phyloP scores from a whole-genome alignment of 2,113 vertebrate genomes.

The Uria lomvia region DNA sequence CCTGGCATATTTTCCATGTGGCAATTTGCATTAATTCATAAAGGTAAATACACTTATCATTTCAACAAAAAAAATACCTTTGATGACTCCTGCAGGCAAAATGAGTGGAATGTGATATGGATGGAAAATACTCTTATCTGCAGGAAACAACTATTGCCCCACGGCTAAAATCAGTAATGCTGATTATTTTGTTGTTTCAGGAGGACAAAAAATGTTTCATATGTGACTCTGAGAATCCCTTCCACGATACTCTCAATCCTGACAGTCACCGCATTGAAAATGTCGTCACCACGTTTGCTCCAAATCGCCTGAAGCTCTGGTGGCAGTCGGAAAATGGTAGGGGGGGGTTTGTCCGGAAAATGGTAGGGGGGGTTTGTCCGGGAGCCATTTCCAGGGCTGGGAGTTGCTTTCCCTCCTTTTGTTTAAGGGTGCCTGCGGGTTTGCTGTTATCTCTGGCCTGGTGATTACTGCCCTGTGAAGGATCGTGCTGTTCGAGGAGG shows the following conservation, averaged over 20 bases:
- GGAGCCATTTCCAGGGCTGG: not conserved
- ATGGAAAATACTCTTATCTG: constrained; percentile 49
- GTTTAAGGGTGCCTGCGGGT: not conserved
- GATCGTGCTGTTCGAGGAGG: constrained; percentile 2
- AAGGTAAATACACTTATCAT: constrained; percentile 36
- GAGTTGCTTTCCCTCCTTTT: not conserved
- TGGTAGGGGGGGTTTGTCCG: constrained; percentile 72
- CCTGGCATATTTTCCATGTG: constrained; percentile 48
- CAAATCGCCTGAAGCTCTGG: constrained; percentile 95
- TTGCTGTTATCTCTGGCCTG: constrained; percentile 15
- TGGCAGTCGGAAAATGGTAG: constrained; percentile 98
- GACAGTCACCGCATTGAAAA: constrained; percentile 91
- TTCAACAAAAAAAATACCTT: not conserved
- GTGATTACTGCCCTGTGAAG: constrained; percentile 16
- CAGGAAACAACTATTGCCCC: constrained; percentile 47
- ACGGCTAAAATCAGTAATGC: constrained; percentile 17
- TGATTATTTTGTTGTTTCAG: constrained; percentile 74
- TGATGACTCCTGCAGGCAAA: constrained; percentile 27
- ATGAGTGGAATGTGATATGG: constrained; percentile 38
- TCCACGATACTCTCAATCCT: constrained; percentile 75
- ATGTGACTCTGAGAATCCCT: constrained; percentile 82
- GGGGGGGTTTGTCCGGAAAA: constrained; percentile 79
- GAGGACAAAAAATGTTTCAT: constrained; percentile 98
- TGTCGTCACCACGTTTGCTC: constrained; percentile 91
- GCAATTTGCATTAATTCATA: constrained; percentile 46